Evolutionary conservation across 2,113 vertebrate species (phyloP).

Genomic region (Hoplias malabaricus): DNA sequence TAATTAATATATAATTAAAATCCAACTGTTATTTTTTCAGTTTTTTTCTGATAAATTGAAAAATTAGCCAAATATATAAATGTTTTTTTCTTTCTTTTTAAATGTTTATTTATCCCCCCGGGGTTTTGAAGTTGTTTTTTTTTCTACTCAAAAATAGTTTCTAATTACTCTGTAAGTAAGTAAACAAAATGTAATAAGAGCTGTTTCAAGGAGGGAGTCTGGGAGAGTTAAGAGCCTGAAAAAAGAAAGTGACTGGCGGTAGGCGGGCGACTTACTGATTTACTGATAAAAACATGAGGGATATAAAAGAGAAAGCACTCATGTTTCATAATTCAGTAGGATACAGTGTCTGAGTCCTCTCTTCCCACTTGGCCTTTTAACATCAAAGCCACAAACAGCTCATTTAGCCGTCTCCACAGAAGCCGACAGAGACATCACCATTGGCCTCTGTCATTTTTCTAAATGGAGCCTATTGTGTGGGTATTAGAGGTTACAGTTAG

Average conservation of each 20-base stretch:
- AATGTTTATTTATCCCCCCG: too few species aligned
- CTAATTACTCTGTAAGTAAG: too few species aligned
- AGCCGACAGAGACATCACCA: conserved; percentile 47
- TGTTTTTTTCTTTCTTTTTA: too few species aligned
- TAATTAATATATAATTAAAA: too few species aligned
- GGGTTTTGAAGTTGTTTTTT: too few species aligned
- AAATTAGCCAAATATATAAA: too few species aligned
- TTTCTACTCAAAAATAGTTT: too few species aligned
- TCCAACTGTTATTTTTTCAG: too few species aligned
- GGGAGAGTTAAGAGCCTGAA: neutral
- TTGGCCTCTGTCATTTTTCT: conserved; percentile 49
- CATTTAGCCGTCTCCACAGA: conserved; percentile 55
- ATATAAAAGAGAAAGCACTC: neutral
- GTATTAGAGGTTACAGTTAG: conserved; percentile 61
- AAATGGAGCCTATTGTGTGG: conserved; percentile 64
- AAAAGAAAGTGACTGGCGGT: conserved; percentile 39
- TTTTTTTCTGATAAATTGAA: too few species aligned
- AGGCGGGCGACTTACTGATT: neutral
- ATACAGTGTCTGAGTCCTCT: conserved; percentile 40
- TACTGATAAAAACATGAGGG: neutral
- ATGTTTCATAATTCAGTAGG: conserved; percentile 49
- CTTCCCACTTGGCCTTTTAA: conserved; percentile 41
- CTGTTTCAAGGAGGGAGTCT: neutral
- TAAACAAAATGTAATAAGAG: neutral
- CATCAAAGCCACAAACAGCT: conserved; percentile 58